Conservation (phyloP, 2,113 vertebrate species). For the Oreochromis tanganicae region DNA sequence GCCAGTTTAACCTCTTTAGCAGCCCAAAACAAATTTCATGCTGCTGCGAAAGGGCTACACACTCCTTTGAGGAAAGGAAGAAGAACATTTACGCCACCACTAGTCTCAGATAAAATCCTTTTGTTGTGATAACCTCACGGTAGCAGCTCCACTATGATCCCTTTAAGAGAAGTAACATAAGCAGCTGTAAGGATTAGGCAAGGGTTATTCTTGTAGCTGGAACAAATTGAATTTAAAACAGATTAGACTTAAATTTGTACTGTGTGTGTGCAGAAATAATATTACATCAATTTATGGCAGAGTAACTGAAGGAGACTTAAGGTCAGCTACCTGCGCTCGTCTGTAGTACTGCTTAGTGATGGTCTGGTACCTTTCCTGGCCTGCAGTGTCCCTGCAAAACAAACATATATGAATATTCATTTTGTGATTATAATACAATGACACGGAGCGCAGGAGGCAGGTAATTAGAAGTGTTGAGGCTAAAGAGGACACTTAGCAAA, state of each 20-base stretch:
- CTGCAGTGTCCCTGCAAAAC: constrained; percentile 88
- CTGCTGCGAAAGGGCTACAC: neutral
- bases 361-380: constrained; percentile 97
- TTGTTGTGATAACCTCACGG: neutral
- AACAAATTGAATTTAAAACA: neutral
- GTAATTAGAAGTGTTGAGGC: neutral
- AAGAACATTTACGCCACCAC: neutral
- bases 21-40: neutral
- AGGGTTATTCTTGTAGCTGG: neutral
- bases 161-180: neutral
- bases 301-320: neutral
- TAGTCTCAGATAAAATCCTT: neutral
- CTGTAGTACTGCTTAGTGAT: constrained; percentile 99
- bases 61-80: neutral
- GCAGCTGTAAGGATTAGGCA: neutral
- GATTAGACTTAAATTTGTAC: neutral
- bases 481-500: neutral
- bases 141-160: neutral
- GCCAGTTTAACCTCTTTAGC: constrained; percentile 7
- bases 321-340: constrained; percentile 83
- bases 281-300: neutral
- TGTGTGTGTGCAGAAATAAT: neutral
- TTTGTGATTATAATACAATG: neutral
- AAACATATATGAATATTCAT: neutral
- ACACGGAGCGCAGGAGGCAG: neutral